phyloP scores from a whole-genome alignment of 1,140 invertebrate genomes.

The Drosophila albomicans region DNA sequence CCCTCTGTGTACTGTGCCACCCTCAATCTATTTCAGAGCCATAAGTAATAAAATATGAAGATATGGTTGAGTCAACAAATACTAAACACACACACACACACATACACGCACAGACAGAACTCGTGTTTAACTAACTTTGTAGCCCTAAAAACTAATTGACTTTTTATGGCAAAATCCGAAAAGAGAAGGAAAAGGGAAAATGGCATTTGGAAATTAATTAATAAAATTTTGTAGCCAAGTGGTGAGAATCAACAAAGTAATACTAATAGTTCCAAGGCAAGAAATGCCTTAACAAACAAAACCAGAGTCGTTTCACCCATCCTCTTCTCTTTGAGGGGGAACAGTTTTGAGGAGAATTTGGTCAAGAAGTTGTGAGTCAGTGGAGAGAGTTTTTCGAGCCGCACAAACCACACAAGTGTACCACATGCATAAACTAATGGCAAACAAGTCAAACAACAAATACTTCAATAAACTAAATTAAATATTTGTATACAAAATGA shows the following conservation, averaged over 20 bases:
- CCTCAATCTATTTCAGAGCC: not conserved
- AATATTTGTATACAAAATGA: slow-evolving; percentile 73
- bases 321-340: not conserved
- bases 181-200: slow-evolving; percentile 15
- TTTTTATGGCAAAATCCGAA: slow-evolving; percentile 29
- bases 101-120: slow-evolving; percentile 8
- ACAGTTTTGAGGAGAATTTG: slow-evolving; percentile 54
- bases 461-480: slow-evolving; percentile 80
- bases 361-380: slow-evolving; percentile 58
- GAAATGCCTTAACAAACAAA: slow-evolving; percentile 52
- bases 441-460: slow-evolving; percentile 68
- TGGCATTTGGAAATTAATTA: slow-evolving; percentile 72
- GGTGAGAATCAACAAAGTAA: slow-evolving; percentile 46
- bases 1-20: not conserved
- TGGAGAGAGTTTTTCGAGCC: slow-evolving; percentile 16
- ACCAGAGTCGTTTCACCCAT: not conserved
- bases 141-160: slow-evolving; percentile 60
- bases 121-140: slow-evolving; percentile 23
- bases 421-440: slow-evolving; percentile 23
- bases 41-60: slow-evolving; percentile 26
- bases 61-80: slow-evolving; percentile 20
- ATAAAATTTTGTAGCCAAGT: slow-evolving; percentile 66
- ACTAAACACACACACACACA: slow-evolving; percentile 1
- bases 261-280: slow-evolving; percentile 39
- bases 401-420: slow-evolving; percentile 24